Percentiles rank a stretch among this genome's conserved stretches.
phyloP scores from a whole-genome alignment of 2,888 invertebrate species.

The Bhutanitis thaidina region DNA sequence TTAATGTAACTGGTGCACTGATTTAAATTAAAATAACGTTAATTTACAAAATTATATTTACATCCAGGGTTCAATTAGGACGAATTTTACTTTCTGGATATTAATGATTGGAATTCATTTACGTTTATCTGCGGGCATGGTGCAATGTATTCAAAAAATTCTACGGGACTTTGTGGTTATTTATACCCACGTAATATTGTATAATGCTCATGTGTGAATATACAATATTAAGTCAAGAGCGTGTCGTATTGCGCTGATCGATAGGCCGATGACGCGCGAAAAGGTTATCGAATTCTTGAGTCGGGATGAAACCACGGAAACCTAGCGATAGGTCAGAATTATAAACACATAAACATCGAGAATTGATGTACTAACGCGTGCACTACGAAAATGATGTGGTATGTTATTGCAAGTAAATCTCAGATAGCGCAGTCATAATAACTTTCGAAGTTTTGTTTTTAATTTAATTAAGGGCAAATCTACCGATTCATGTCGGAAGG shows the following conservation, averaged over 20 bases:
- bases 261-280: conserved; percentile 45
- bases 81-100: too few relatives aligned
- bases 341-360: conserved; percentile 8
- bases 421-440: too few relatives aligned
- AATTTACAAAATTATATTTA: too few relatives aligned
- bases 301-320: conserved; percentile 25
- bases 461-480: too few relatives aligned
- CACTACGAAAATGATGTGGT: background rate
- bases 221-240: conserved; percentile 1
- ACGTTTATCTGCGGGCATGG: too few relatives aligned
- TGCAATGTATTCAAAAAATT: too few relatives aligned
- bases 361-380: background rate
- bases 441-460: too few relatives aligned
- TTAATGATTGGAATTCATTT: too few relatives aligned
- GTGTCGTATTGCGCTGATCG: conserved; percentile 33
- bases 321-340: conserved; percentile 28
- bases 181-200: background rate
- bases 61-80: too few relatives aligned
- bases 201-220: conserved; percentile 7
- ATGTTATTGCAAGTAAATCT: conserved; percentile 67
- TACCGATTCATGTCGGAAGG: too few relatives aligned
- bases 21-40: too few relatives aligned
- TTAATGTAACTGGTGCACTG: too few relatives aligned
- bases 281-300: conserved; percentile 45
- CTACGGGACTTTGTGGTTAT: background rate